Evolutionary conservation across 2,888 invertebrate genomes (phyloP), one percentile per base, ranked within the genome.

Genomic region (Philonicus albiceps): DNA sequence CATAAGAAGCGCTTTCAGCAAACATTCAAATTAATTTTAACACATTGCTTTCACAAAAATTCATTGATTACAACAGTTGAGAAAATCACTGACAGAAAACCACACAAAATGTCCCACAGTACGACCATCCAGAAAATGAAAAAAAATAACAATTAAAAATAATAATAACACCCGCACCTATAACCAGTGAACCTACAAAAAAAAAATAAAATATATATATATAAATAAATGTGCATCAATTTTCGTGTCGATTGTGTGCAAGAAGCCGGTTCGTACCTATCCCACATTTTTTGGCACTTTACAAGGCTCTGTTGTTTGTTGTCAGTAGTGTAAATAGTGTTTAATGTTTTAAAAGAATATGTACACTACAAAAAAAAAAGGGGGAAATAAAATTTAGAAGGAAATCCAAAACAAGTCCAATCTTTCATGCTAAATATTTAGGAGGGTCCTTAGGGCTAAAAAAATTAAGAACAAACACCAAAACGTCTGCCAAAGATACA

Each of bases 381-480:
- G 78, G 27, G 40, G 16, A 78, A 64, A 64, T 27, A 73, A 84
- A 84, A 73, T 43, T 73, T 84, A 13, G 43, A 43, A 73, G 73
- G 37, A 83, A 72, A 31, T 83, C 72, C 64, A 83, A 83, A 83
- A 64, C 34, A 64, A 64, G 64, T 31, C 30, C 31, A 84, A 73
- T 40, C 72, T 22, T 40, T 84, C 84, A 84, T 84, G 84, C 84
- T 40, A 64, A 64, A 64, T 64, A 64, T 22, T n/a, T 19, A 40
- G 83, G 31, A 30, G 72, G 73, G 72, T 84, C 43, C 64, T 84
- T 84, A 73, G 40, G 73, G 40, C 40, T 84, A 73, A 83, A 64
- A 83, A 83, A n/a, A n/a, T n/a, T 19, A 40, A 40, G 49, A 73
- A 84, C 84, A 84, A 73, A 84, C 84, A 84, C 84, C 84, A 84